Conservation (phyloP, 2,797 vertebrate genomes). For the Melanotaenia trifasciata region DNA sequence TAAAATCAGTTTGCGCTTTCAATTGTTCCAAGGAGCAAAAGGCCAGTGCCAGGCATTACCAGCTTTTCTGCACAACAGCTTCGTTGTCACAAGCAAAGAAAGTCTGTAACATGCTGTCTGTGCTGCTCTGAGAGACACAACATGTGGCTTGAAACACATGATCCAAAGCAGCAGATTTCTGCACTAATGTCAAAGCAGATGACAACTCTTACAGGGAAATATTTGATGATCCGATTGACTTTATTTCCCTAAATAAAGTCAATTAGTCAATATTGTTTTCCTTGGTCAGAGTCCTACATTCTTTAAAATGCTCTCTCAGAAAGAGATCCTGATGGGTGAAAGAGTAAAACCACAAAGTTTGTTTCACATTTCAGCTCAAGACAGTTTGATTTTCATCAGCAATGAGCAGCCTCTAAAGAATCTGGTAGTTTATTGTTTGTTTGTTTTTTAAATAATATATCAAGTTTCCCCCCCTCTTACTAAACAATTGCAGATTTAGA, state of each 20-base stretch:
- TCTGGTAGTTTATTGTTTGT: neutral
- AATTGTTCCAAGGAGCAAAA: neutral
- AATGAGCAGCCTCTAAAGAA: slow-evolving; percentile 1
- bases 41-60: slow-evolving; percentile 74
- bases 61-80: slow-evolving; percentile 63
- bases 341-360: neutral
- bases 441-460: neutral
- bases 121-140: slow-evolving; percentile 36
- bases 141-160: slow-evolving; percentile 15
- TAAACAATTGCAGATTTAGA: slow-evolving; percentile 21
- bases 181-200: neutral
- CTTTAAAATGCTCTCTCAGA: neutral
- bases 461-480: neutral
- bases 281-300: neutral
- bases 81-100: slow-evolving; percentile 64
- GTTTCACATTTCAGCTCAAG: slow-evolving; percentile 5
- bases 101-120: slow-evolving; percentile 25
- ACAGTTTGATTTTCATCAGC: slow-evolving; percentile 24
- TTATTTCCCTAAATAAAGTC: neutral
- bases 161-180: slow-evolving; percentile 19
- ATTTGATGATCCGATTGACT: neutral
- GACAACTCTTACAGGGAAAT: slow-evolving; percentile 1
- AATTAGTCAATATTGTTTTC: neutral
- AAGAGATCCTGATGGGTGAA: neutral
- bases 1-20: neutral